Conservation (phyloP, 2,888 invertebrate genomes). For the Odontothrips loti region DNA sequence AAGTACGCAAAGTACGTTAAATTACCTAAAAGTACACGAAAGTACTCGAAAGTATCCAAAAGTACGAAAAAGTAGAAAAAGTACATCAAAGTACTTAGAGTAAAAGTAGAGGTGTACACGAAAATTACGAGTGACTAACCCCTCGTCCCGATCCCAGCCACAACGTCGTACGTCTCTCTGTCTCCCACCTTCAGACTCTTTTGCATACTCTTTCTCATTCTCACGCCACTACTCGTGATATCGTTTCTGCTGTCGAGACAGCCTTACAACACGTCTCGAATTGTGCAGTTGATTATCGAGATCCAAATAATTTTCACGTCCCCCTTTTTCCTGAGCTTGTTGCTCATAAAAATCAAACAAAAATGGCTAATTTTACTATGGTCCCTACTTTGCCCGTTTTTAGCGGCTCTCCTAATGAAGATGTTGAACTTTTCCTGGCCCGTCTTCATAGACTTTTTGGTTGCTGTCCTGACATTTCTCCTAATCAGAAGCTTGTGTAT, state of each 20-base stretch:
- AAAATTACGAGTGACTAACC: too few species aligned
- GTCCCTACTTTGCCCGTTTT: not conserved
- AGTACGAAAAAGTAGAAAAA: too few species aligned
- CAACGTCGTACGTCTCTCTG: too few species aligned
- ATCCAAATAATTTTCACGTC: not conserved
- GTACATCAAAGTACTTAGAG: too few species aligned
- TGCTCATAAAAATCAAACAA: not conserved
- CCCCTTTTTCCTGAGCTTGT: not conserved
- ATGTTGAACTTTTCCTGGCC: not conserved
- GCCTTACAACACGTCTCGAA: not conserved
- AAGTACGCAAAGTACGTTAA: too few species aligned
- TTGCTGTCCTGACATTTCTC: not conserved
- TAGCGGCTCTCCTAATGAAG: not conserved
- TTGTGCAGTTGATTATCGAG: not conserved
- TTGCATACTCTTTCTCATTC: too few species aligned
- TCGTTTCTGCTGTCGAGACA: not conserved
- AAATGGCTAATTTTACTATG: not conserved
- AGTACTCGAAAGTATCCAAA: too few species aligned
- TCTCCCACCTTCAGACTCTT: too few species aligned
- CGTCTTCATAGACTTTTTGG: not conserved
- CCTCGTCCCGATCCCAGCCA: too few species aligned
- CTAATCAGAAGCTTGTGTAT: not conserved
- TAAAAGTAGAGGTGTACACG: too few species aligned
- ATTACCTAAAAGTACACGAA: too few species aligned
- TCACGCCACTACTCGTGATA: too few species aligned